Base-by-base conservation (phyloP, 2,888 invertebrate species). In the Scaptomyza polygonia region DNA sequence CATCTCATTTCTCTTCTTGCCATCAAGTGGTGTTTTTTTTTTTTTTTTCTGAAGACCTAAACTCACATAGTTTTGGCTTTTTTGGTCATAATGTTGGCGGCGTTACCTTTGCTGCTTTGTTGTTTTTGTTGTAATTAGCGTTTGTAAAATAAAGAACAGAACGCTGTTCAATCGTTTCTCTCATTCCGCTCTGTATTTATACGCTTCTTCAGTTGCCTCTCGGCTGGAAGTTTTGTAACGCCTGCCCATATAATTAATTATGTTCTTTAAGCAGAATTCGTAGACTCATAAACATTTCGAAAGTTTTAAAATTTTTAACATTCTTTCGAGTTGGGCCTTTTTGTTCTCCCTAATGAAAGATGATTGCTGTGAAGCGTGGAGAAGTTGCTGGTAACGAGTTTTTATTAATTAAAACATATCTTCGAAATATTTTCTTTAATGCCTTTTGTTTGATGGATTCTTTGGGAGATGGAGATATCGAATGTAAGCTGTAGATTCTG, bases 91-190 rank as follows among this genome's bases (percentile, higher is more conserved):
- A 53, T 27, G 48, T 34, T 44, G 67, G 59, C 63, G 65, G 52
- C 72, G 9, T 39, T 21, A 51, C 45, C 42, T 66, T 65, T 54
- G 52, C 64, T 53, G 57, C 39, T 39, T 55, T 75, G 68, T 73
- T 79, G 80, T 66, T 78, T 63, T 82, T 80, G 84, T 82, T 80
- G 84, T 76, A 86, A 84, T 86, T 79, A 78, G 57, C 58, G 62
- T 56, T 63, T 29, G 55, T 61, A 51, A 32, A 45, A 45, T 11
- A 40, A 51, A 57, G 56, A 42, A 49, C 55, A 44, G 52, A 72
- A 71, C 54, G 32, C 49, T 67, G 58, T 81, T 81, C 71, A 70
- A 66, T 74, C 67, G 42, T 49, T 57, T 65, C 55, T 78, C 76
- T 58, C 21, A 34, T 59, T 43, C 1, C 30, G 32, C 36, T 56